Conservation (phyloP, 2,888 invertebrate genomes). For the Epistrophella euchroma region DNA sequence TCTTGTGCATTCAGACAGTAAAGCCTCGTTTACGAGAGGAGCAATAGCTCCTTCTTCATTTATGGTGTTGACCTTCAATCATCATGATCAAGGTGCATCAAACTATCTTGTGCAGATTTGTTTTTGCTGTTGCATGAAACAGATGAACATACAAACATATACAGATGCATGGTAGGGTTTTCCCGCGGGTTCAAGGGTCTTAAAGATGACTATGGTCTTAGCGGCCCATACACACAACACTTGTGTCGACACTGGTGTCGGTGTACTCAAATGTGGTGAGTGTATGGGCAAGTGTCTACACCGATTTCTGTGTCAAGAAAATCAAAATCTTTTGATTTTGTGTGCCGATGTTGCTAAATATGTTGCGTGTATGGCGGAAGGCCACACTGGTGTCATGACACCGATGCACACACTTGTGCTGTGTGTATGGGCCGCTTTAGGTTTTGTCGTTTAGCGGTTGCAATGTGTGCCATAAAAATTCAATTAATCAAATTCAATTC, state of each 20-base stretch:
- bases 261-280: no score
- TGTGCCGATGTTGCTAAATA: no score
- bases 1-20: not conserved
- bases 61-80: not conserved
- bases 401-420: no score
- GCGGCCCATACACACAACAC: no score
- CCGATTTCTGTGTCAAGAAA: no score
- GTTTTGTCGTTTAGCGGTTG: not conserved
- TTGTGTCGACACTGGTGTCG: no score
- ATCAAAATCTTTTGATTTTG: no score
- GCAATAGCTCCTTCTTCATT: slow-evolving; percentile 1
- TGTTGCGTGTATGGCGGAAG: no score
- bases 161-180: not conserved
- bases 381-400: no score
- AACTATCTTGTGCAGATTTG: not conserved
- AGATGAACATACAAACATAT: not conserved
- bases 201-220: not conserved
- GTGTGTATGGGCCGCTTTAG: no score
- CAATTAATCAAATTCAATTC: no score
- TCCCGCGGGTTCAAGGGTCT: not conserved
- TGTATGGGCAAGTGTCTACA: no score
- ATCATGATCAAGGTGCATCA: not conserved
- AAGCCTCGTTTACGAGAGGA: not conserved
- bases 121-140: not conserved
- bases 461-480: not conserved